Conservation (phyloP, 2,888 invertebrate genomes). For the Melinaea menophilus region DNA sequence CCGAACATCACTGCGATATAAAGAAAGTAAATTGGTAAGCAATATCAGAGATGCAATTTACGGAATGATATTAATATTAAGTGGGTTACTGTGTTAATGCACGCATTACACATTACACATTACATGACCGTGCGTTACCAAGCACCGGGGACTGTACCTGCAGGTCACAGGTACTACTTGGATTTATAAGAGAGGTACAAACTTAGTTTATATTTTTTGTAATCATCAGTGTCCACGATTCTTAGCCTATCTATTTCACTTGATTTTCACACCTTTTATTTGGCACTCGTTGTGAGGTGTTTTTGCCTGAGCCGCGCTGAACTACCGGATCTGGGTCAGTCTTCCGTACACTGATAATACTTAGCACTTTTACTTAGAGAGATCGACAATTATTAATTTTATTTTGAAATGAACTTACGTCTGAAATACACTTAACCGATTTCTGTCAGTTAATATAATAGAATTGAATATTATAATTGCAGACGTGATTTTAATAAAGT, state of each 20-base stretch:
- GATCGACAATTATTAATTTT: conserved; percentile 54
- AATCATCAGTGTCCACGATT: conserved; percentile 21
- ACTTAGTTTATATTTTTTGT: conserved; percentile 1
- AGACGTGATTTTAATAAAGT: conserved; percentile 41
- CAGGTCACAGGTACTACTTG: conserved; percentile 1
- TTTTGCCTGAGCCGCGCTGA: conserved; percentile 54
- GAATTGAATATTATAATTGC: conserved; percentile 33
- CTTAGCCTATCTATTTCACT: conserved; percentile 46
- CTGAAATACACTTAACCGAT: conserved; percentile 33
- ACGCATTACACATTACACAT: conserved; percentile 59
- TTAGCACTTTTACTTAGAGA: conserved; percentile 69
- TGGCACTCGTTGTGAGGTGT: conserved; percentile 49
- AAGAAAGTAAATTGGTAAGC: conserved; percentile 29
- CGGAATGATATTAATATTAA: conserved; percentile 48
- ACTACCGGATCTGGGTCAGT: conserved; percentile 61
- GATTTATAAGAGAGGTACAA: conserved; percentile 1
- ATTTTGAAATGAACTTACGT: conserved; percentile 41
- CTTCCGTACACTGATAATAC: conserved; percentile 60
- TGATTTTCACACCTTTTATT: conserved; percentile 62
- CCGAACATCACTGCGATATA: conserved; percentile 4
- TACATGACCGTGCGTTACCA: conserved; percentile 43
- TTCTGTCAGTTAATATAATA: conserved; percentile 30
- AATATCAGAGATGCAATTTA: conserved; percentile 50
- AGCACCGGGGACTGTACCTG: conserved; percentile 22
- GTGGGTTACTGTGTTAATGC: conserved; percentile 69